Base-by-base conservation (phyloP, 1,140 invertebrate genomes). In the Zaprionus taronus region DNA sequence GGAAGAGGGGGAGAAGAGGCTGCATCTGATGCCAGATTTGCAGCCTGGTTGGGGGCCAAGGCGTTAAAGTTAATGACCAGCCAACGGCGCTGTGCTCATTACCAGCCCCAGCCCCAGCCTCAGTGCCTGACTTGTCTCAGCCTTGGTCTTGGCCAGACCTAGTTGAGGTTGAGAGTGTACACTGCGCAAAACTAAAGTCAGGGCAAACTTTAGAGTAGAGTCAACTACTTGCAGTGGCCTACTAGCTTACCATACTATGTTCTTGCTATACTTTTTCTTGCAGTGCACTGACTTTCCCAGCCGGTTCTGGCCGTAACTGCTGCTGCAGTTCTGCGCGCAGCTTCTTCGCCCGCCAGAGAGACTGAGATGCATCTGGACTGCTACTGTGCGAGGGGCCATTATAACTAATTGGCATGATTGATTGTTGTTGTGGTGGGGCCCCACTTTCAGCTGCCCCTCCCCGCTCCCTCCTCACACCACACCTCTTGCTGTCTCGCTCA, bases 391-490 rank as follows among this genome's bases (percentile, higher is more conserved):
- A 67, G 61, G 49, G 57, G 77, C 79, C 60, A 81, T 81, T 79
- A 76, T 79, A 81, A 79, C 77, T 79, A 81, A 81, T 81, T 81
- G 79, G 77, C 79, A 81, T 81, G 79, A 81, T 81, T 81, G 77
- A 81, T 81, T 79, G 79, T 77, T 72, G 51, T 67, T 62, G 63
- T 77, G 70, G 62, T 47, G 44, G 49, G 28, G 24, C 60, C 34
- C 31, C 44, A 31, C 31, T 31, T 17, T 38, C 36, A 15, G 4
- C 22, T 34, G 9, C 12, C 6, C 17, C 20, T 56, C 15, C 12
- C 17, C 41, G 17, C 34, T 38, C 15, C 36, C 60, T 38, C 15
- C 36, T 44, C 41, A 31, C 60, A 0, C 38, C 2, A 5, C 28
- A 31, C 7, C 28, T 26, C 15, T 17, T 31, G n/a, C 51, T 47